Evolutionary conservation across 2,888 invertebrate genomes (phyloP).

Genomic region (Penaeus monodon): DNA sequence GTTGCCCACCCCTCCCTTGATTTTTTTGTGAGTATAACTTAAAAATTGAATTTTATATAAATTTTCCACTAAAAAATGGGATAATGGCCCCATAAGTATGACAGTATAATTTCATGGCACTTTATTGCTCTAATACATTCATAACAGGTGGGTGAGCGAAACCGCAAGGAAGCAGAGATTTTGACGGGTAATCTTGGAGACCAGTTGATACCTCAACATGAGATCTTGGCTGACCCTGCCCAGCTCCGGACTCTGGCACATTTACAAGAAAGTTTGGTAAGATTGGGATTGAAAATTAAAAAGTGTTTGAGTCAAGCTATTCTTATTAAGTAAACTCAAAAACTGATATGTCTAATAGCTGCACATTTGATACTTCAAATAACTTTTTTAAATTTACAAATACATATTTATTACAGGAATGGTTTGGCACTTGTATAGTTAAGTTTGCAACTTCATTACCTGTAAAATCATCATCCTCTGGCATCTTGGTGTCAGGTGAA

Average conservation of each 20-base stretch:
- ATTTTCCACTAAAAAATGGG: no score
- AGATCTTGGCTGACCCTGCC: conserved; percentile 87
- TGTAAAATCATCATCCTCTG: conserved; percentile 49
- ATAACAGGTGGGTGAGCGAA: conserved; percentile 70
- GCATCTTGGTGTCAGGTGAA: conserved; percentile 77
- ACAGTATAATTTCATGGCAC: background rate
- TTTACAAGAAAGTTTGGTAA: conserved; percentile 88
- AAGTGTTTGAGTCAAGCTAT: no score
- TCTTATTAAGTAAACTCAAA: background rate
- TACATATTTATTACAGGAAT: conserved; percentile 63
- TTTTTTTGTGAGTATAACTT: no score
- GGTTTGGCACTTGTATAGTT: conserved; percentile 69
- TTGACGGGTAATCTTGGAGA: conserved; percentile 91
- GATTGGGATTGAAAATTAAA: conserved; percentile 67
- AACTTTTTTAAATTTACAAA: background rate
- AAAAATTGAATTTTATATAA: no score
- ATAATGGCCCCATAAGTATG: background rate
- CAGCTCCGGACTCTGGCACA: conserved; percentile 88
- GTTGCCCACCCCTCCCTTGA: no score
- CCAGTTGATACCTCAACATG: conserved; percentile 84
- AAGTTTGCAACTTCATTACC: conserved; percentile 64
- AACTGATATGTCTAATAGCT: background rate
- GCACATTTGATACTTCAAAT: background rate
- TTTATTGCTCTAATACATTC: background rate
- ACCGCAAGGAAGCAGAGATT: conserved; percentile 91